Percentiles rank a stretch among this genome's conserved stretches.
These are phyloP conservation scores for Sialia sialis DNA, from an alignment of 2,113 vertebrate species.

Conservation along the genomic window DNA sequence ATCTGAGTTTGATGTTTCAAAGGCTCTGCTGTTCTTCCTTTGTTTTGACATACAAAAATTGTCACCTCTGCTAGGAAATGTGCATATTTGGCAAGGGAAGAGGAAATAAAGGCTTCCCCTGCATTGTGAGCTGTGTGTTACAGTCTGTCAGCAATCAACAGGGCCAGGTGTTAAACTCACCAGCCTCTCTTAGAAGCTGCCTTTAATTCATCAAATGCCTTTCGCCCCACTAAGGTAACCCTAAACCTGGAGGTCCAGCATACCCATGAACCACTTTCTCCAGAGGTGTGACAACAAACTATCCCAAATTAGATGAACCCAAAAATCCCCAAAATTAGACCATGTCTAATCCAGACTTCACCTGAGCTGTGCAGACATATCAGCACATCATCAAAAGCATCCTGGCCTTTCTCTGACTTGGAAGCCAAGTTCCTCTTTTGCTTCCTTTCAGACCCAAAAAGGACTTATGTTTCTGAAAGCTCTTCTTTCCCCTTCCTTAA, in stretches of 20 bases:
- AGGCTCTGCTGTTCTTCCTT: slow-evolving; percentile 29
- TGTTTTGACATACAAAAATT: slow-evolving; percentile 33
- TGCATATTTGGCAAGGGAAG: neutral
- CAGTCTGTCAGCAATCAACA: slow-evolving; percentile 39
- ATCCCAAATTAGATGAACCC: neutral
- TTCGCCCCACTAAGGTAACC: neutral
- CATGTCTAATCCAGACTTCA: neutral
- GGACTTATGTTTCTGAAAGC: neutral
- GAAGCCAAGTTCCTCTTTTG: neutral
- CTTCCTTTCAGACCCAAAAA: neutral
- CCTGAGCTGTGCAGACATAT: neutral
- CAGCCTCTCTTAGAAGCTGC: neutral
- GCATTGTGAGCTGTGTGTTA: neutral
- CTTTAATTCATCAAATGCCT: neutral
- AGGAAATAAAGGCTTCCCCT: neutral
- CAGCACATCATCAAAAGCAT: neutral
- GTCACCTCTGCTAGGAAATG: slow-evolving; percentile 14
- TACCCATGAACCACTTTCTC: neutral
- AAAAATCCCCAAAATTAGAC: neutral
- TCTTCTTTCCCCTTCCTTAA: neutral
- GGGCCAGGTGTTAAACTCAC: slow-evolving; percentile 36
- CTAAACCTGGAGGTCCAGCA: neutral
- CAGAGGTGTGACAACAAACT: neutral
- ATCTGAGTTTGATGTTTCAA: slow-evolving; percentile 46
- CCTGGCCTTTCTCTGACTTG: neutral